Evolutionary conservation across 2,113 vertebrate species (phyloP).

Genomic region (Plestiodon gilberti): DNA sequence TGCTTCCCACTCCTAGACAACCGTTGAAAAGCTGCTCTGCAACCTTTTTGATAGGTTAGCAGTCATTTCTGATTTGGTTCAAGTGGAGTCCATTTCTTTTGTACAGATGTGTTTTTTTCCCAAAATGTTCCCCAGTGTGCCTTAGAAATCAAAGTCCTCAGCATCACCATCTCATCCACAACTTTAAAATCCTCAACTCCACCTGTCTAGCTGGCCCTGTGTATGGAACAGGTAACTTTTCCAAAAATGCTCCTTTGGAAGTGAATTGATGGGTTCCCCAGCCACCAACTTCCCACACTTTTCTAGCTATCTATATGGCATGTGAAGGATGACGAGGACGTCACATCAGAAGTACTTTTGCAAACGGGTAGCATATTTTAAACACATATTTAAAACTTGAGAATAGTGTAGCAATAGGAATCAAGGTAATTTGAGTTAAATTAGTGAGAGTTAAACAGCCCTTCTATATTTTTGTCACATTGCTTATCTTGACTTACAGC

Average conservation of each 20-base stretch:
- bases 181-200: neutral
- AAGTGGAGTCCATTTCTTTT: neutral
- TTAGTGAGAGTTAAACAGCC: too few relatives aligned
- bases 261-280: too few relatives aligned
- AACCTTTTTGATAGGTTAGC: neutral
- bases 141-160: neutral
- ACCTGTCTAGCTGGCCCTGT: neutral
- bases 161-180: neutral
- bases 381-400: too few relatives aligned
- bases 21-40: neutral
- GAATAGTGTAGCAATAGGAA: too few relatives aligned
- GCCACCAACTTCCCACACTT: too few relatives aligned
- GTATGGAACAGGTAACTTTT: neutral
- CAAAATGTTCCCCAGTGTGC: neutral
- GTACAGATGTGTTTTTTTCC: neutral
- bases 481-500: too few relatives aligned
- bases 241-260: neutral
- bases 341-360: too few relatives aligned
- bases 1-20: neutral
- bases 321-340: too few relatives aligned
- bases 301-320: too few relatives aligned
- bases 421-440: too few relatives aligned
- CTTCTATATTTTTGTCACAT: too few relatives aligned
- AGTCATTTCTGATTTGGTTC: neutral
- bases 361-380: too few relatives aligned